Conservation (phyloP, 2,888 invertebrate species). For the Anoplius nigerrimus region DNA sequence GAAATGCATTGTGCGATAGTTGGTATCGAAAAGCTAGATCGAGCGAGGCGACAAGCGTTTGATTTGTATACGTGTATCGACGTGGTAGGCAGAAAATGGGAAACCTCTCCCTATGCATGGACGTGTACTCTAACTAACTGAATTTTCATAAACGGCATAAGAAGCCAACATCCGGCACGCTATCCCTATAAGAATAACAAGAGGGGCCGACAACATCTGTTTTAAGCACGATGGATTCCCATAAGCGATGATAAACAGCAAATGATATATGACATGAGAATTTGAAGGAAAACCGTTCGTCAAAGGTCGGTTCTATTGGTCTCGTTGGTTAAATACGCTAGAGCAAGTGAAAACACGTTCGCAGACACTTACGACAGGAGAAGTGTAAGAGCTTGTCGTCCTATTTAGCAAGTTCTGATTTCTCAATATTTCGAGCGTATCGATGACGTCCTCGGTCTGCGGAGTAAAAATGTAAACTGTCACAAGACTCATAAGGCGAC, state of each 20-base stretch:
- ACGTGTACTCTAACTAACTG: neutral
- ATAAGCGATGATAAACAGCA: conserved; percentile 51
- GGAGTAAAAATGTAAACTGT: conserved; percentile 1
- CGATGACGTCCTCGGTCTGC: conserved; percentile 58
- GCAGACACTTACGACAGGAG: conserved; percentile 32
- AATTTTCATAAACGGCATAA: conserved; percentile 23
- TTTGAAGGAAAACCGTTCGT: conserved; percentile 38
- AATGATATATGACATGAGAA: conserved; percentile 44
- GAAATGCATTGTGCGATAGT: too few species aligned
- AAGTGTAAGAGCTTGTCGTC: conserved; percentile 15
- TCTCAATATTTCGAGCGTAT: conserved; percentile 42
- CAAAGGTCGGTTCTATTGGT: conserved; percentile 18
- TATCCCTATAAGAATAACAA: conserved; percentile 51
- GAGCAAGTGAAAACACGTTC: neutral
- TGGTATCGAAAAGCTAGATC: too few species aligned
- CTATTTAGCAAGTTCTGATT: too few species aligned
- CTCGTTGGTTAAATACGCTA: conserved; percentile 4
- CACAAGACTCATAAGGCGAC: neutral
- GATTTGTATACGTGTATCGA: neutral
- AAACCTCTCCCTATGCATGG: conserved; percentile 24
- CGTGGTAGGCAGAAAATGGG: neutral
- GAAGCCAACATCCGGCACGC: conserved; percentile 35
- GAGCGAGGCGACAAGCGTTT: neutral
- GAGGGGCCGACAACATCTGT: conserved; percentile 11
- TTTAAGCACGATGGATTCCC: conserved; percentile 48